A percentile compares a stretch with the other conserved stretches of the same genome.
phyloP scores from a whole-genome alignment of 2,797 vertebrate genomes.

The Cheirogaleus major region DNA sequence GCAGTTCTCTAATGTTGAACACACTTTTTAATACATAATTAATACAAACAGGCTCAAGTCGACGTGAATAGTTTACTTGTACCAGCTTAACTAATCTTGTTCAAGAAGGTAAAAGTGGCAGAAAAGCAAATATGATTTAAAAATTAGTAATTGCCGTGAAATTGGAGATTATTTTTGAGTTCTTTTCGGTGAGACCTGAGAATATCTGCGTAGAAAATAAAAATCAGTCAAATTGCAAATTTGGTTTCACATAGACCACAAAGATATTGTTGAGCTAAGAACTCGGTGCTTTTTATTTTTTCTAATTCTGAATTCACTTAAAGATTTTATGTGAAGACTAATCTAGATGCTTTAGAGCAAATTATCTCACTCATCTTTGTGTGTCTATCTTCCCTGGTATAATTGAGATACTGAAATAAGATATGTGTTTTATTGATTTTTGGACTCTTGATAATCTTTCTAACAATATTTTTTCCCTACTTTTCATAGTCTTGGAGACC shows the following conservation, averaged over 20 bases:
- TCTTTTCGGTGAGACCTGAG: not conserved
- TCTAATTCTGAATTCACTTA: not conserved
- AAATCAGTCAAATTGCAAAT: not conserved
- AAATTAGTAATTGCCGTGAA: not conserved
- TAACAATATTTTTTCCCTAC: not conserved
- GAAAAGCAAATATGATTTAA: not conserved
- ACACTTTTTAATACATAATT: slow-evolving; percentile 42
- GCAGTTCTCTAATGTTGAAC: not conserved
- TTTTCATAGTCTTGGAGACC: not conserved
- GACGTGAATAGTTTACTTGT: not conserved
- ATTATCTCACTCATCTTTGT: not conserved
- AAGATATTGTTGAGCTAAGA: not conserved
- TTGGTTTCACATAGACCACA: not conserved
- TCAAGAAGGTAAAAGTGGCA: not conserved
- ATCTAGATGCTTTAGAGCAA: not conserved
- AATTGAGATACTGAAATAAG: not conserved
- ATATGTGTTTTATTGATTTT: not conserved
- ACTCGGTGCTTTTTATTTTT: not conserved
- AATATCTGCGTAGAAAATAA: not conserved
- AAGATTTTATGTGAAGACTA: not conserved
- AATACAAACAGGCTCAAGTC: not conserved
- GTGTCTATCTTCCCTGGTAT: not conserved
- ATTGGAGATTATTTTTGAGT: not conserved
- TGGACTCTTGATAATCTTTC: not conserved
- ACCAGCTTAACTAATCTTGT: not conserved